phyloP scores from a whole-genome alignment of 2,113 vertebrate genomes.

The Pseudorhombus dupliciocellatus region DNA sequence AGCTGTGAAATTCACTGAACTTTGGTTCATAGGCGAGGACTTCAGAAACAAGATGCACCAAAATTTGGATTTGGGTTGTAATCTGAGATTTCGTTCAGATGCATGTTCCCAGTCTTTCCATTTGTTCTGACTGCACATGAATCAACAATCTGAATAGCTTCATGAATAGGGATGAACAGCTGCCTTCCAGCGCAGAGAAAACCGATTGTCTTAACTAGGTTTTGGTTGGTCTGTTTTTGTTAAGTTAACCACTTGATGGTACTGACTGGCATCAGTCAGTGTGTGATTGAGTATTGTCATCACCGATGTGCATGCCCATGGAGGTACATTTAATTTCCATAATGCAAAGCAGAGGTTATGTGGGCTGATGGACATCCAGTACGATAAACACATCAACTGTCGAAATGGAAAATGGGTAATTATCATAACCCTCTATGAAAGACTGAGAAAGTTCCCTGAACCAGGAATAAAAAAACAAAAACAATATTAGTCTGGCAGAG shows the following conservation, averaged over 20 bases:
- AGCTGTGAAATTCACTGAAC: too few species aligned
- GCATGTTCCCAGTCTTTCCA: too few species aligned
- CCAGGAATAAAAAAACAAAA: constrained; percentile 40
- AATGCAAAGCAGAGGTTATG: constrained; percentile 59
- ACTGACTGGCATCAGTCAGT: not conserved
- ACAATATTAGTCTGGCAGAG: constrained; percentile 57
- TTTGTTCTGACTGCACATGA: too few species aligned
- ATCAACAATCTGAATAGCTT: not conserved
- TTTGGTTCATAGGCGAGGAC: too few species aligned
- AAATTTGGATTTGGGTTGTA: too few species aligned
- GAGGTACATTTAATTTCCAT: constrained; percentile 32
- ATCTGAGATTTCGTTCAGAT: too few species aligned
- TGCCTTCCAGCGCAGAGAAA: not conserved
- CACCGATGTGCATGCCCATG: constrained; percentile 25
- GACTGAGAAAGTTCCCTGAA: constrained; percentile 59
- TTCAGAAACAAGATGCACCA: too few species aligned
- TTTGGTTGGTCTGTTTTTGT: not conserved
- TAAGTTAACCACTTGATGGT: not conserved
- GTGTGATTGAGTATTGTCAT: not conserved
- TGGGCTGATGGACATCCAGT: constrained; percentile 43
- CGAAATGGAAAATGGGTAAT: constrained; percentile 68
- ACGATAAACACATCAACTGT: constrained; percentile 64
- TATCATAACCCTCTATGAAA: constrained; percentile 55
- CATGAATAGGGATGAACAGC: not conserved
- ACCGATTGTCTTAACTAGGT: not conserved